These are phyloP conservation scores for Ariopsis seemanni DNA, from an alignment of 2,113 vertebrate species.

Conservation along the genomic window DNA sequence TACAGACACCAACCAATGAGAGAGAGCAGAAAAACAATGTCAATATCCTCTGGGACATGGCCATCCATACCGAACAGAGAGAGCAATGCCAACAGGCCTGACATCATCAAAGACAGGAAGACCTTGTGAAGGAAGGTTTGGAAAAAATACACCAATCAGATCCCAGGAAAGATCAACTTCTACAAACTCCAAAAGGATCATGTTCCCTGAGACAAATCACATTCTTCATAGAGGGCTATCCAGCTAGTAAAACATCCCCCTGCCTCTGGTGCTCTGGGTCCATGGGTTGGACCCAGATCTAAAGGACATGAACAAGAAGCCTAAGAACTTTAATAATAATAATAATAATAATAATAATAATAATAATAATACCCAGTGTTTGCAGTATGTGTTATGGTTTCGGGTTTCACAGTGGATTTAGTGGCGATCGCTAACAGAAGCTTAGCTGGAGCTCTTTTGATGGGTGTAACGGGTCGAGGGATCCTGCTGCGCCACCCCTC, in stretches of 20 bases:
- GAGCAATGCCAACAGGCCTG: not conserved
- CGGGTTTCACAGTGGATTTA: constrained; percentile 52
- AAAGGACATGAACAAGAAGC: not conserved
- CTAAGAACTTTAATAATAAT: not conserved
- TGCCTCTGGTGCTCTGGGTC: not conserved
- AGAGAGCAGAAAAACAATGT: not conserved
- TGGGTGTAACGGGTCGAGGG: constrained; percentile 79
- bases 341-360: not conserved
- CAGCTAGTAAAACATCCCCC: not conserved
- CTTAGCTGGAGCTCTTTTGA: constrained; percentile 60
- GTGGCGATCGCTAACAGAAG: constrained; percentile 45
- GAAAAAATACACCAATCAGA: not conserved
- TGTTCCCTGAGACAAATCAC: not conserved
- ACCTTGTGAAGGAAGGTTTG: not conserved
- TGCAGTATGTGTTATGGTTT: constrained; percentile 39
- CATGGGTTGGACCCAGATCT: not conserved
- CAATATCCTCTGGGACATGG: not conserved
- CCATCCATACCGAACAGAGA: not conserved
- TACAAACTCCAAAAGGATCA: not conserved
- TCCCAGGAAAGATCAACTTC: not conserved
- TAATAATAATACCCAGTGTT: constrained; percentile 55
- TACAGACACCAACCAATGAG: not conserved
- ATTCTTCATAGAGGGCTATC: not conserved
- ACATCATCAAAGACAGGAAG: not conserved
- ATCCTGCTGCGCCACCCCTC: constrained; percentile 80